A percentile compares a stretch with the other conserved stretches of the same genome.
phyloP scores from a whole-genome alignment of 2,888 invertebrate genomes.

The Plagodis dolabraria region DNA sequence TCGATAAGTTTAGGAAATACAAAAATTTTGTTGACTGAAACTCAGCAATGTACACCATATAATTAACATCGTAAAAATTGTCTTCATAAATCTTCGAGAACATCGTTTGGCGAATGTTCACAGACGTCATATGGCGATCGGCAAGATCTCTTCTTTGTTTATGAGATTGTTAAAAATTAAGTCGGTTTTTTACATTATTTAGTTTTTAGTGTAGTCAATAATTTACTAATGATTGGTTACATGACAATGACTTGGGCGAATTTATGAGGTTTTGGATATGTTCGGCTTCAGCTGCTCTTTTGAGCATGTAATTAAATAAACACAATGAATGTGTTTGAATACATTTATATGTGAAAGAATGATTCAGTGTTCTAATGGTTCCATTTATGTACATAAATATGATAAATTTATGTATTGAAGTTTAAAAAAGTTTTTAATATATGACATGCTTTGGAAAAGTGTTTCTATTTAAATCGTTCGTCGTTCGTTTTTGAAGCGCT shows the following conservation, averaged over 20 bases:
- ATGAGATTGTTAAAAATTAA: conserved; percentile 66
- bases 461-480: no score
- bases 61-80: conserved; percentile 35
- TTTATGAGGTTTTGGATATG: conserved; percentile 38
- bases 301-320: conserved; percentile 28
- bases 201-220: conserved; percentile 52
- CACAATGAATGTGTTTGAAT: conserved; percentile 18
- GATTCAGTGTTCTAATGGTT: conserved; percentile 2
- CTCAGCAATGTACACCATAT: conserved; percentile 49
- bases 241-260: conserved; percentile 48
- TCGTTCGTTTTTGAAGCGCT: no score
- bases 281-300: conserved; percentile 34
- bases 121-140: conserved; percentile 77
- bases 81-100: conserved; percentile 65
- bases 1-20: conserved; percentile 13
- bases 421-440: no score
- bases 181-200: conserved; percentile 60
- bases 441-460: no score
- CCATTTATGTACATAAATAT: not conserved
- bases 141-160: conserved; percentile 76
- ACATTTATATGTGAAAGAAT: conserved; percentile 7
- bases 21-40: conserved; percentile 2
- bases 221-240: conserved; percentile 56
- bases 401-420: not conserved
- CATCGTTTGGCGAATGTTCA: conserved; percentile 58